Evolutionary conservation across 1,140 invertebrate genomes (phyloP).

Genomic region (Leucophenga varia): DNA sequence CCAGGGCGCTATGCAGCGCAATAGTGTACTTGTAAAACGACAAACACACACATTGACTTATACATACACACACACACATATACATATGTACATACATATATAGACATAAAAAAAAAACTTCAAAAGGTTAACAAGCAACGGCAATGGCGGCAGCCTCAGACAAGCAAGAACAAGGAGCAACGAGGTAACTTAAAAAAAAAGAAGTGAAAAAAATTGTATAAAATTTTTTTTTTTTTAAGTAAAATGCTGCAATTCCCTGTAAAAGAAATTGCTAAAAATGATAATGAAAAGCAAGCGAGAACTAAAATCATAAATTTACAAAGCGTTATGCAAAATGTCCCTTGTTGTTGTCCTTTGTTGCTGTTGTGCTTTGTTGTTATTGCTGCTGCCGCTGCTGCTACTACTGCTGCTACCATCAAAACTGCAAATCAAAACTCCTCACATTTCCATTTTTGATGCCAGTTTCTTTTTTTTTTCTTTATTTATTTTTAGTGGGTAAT

Average conservation of each 20-base stretch:
- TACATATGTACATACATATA: too few species aligned
- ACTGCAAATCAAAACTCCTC: too few species aligned
- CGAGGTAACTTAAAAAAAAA: conserved; percentile 17
- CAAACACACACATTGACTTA: conserved; percentile 7
- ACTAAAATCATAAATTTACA: conserved; percentile 53
- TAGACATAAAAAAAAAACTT: conserved; percentile 28
- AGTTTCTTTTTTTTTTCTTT: conserved; percentile 35
- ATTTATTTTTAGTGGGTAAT: conserved; percentile 16
- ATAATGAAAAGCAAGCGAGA: conserved; percentile 53
- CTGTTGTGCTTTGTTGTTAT: too few species aligned
- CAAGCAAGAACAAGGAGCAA: conserved; percentile 27
- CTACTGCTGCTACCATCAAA: too few species aligned
- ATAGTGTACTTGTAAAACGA: conserved; percentile 10
- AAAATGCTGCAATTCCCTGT: too few species aligned
- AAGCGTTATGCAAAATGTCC: conserved; percentile 22
- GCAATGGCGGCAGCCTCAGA: conserved; percentile 2
- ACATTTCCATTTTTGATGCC: neutral
- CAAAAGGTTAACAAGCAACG: conserved; percentile 44
- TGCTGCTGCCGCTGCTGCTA: too few species aligned
- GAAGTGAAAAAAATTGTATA: too few species aligned
- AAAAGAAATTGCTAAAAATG: conserved; percentile 18
- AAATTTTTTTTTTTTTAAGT: too few species aligned
- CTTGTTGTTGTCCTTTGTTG: too few species aligned
- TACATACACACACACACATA: too few species aligned
- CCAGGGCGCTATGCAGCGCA: conserved; percentile 14